These are phyloP conservation scores for Bradynema listronoti DNA, from an alignment of 1,140 invertebrate species.

Conservation along the genomic window DNA sequence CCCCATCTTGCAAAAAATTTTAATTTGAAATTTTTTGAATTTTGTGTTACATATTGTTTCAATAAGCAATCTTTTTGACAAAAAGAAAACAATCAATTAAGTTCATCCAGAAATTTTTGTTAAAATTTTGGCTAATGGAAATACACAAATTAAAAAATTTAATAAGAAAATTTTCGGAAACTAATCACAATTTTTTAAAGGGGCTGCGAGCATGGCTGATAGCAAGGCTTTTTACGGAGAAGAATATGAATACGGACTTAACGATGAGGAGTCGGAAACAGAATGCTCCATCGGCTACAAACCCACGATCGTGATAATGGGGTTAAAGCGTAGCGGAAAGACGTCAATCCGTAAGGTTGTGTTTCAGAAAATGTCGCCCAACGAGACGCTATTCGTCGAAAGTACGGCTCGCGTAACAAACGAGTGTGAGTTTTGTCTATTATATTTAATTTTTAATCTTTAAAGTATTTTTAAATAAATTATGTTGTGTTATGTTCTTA, in stretches of 20 bases:
- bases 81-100: too few species aligned
- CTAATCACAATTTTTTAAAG: too few species aligned
- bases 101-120: too few species aligned
- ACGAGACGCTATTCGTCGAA: constrained; percentile 97
- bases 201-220: too few species aligned
- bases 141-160: too few species aligned
- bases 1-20: too few species aligned
- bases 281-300: constrained; percentile 37
- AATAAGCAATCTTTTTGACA: too few species aligned
- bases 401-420: constrained; percentile 97
- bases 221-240: constrained; percentile 23
- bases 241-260: constrained; percentile 31
- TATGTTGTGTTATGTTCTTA: neutral
- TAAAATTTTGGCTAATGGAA: too few species aligned
- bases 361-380: constrained; percentile 99
- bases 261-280: constrained; percentile 39
- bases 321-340: constrained; percentile 75
- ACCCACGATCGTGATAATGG: constrained; percentile 41
- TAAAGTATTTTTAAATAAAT: neutral
- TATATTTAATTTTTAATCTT: constrained; percentile 1
- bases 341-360: constrained; percentile 99
- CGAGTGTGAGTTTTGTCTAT: constrained; percentile 67
- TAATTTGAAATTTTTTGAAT: too few species aligned
- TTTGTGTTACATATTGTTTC: too few species aligned
- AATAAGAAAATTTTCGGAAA: too few species aligned